phyloP scores from a whole-genome alignment of 2,888 invertebrate species.

The Osmoderma eremita region DNA sequence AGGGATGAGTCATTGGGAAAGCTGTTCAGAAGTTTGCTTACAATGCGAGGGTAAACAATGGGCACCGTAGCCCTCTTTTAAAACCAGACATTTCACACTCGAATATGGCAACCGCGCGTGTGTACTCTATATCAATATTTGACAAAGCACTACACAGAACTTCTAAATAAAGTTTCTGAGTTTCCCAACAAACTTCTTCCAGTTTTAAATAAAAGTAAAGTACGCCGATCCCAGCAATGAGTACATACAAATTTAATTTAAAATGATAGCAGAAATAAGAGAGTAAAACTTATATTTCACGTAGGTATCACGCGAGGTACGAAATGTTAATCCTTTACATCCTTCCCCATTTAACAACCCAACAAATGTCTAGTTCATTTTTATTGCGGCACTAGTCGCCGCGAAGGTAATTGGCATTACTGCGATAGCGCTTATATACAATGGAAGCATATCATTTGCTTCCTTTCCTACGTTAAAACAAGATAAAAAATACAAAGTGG shows the following conservation, averaged over 20 bases:
- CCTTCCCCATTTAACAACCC: conserved; percentile 12
- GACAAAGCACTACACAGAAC: conserved; percentile 22
- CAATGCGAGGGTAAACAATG: conserved; percentile 45
- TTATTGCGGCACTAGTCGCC: conserved; percentile 16
- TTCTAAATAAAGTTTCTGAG: conserved; percentile 16
- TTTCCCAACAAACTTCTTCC: neutral
- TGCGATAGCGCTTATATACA: conserved; percentile 13
- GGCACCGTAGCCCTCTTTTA: conserved; percentile 37
- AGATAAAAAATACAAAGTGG: conserved; percentile 30
- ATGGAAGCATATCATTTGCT: conserved; percentile 31
- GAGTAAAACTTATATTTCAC: neutral
- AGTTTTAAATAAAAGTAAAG: neutral
- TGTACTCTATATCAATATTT: conserved; percentile 34
- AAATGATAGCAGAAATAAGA: no score
- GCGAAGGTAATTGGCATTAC: conserved; percentile 7
- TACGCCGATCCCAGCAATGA: no score
- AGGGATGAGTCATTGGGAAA: conserved; percentile 52
- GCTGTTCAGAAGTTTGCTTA: conserved; percentile 49
- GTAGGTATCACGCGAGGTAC: neutral
- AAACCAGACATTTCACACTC: conserved; percentile 36
- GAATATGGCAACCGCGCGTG: conserved; percentile 26
- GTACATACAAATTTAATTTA: no score
- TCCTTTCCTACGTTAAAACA: conserved; percentile 25
- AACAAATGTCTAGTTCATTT: conserved; percentile 4
- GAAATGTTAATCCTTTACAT: conserved; percentile 22